Base-by-base conservation (phyloP, 53 echinoderm and acorn worm genomes). In the Antedon mediterranea region DNA sequence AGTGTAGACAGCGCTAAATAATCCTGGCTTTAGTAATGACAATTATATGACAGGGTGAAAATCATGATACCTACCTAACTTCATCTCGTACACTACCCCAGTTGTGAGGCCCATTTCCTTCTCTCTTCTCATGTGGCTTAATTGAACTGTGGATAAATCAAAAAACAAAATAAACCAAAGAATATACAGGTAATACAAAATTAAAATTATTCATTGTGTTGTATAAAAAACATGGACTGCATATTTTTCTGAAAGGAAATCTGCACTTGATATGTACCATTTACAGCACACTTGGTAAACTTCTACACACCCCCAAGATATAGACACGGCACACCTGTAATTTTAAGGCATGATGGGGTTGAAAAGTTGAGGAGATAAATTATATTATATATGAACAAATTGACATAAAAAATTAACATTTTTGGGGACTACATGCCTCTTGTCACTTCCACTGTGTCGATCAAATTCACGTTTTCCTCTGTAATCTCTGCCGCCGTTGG, bases 101-200 rank as follows among this genome's bases (percentile, higher is more conserved):
- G 92, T 97, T 97, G 81, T 97, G 97, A 26, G 89, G 87, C 74
- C 97, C 97, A 32, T 85, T 82, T 18, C 97, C 97, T 32, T 97
- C 97, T 75, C 97, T 74, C 74, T 97, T 97, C 82, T 97, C 92
- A 79, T 92, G 97, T 82, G 91, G 90, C 82, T 97, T 97, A 75
- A 88, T 85, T 76, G 97, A 92, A 86, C 97, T 97, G 89, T 90
- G 90, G 90, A 82, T 82, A 74, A 80, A 77, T 84, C 84, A 84
- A 44, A 82, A 73, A 80, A 76, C 72, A 73, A 41, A 85, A 83
- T 77, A 33, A n/a, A n/a, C n/a, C n/a, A n/a, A n/a, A n/a, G n/a
- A 75, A 26, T 29, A 31, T 31, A 3, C 31, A 75, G 30, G 43
- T 42, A 8, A 75, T 29, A 28, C 32, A 75, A 32, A n/a, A n/a